Base-by-base conservation (phyloP, 2,888 invertebrate species). In the Melanchra persicariae region DNA sequence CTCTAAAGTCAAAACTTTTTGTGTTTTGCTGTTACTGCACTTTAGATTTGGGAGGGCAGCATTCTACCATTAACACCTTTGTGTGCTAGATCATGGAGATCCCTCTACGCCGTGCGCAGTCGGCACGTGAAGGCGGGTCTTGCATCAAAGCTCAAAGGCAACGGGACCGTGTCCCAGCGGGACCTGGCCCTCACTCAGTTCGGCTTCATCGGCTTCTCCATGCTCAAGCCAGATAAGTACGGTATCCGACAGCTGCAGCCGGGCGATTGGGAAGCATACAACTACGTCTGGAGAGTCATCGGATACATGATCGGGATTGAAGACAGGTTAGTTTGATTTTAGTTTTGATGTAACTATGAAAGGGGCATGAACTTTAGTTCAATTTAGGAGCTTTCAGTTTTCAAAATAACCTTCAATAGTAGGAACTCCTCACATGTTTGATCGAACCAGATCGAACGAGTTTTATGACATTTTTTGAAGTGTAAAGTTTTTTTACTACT, bases 121-220 rank as follows among this genome's bases (percentile, higher is more conserved):
- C 96, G 97, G 5, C 98, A 98, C 87, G 93, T 97, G 47, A 95
- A 96, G 2, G 97, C 97, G 0, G 97, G 97, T 52, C 93, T 96
- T 26, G 92, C 94, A 0, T 91, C 96, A 17, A 92, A 91, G 68
- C 60, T 89, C 3, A 91, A 91, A 92, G 94, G 96, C 9, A 83
- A 95, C 4, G 96, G 96, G 0, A 93, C 96, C 49, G 97, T 98
- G 47, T 97, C 97, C 0, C 99, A 99, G 90, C 96, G 97, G 80
- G 98, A 99, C 89, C 97, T 99, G 96, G 98, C 98, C 0, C 90
- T 99, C 15, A 98, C 99, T 0, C 98, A 98, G 92, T 98, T 98
- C 89, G 98, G 98, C 5, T 99, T 99, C 89, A 96, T 99, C 88
- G 99, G 98, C 0, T 97, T 97, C 81, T 95, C 97, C 0, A 90